phyloP scores from a whole-genome alignment of 2,113 vertebrate species.

The Condylura cristata region DNA sequence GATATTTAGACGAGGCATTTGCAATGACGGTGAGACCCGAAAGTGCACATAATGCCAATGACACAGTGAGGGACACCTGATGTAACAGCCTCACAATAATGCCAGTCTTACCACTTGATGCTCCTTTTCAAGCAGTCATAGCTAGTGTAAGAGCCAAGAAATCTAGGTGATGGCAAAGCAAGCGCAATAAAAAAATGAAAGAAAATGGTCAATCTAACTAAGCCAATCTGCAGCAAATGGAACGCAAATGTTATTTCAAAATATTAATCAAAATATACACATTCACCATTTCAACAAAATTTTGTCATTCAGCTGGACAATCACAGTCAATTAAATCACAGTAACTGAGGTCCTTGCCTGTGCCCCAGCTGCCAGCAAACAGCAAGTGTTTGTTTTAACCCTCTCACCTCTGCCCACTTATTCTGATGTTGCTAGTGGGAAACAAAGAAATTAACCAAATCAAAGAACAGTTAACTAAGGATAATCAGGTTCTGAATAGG shows the following conservation, averaged over 20 bases:
- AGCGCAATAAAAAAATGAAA: conserved; percentile 87
- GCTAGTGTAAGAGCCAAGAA: conserved; percentile 90
- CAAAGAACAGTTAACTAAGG: not conserved
- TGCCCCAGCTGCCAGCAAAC: not conserved
- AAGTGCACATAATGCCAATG: conserved; percentile 87
- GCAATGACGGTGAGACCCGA: not conserved
- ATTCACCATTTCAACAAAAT: not conserved
- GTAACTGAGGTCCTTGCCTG: not conserved
- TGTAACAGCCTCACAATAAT: conserved; percentile 84
- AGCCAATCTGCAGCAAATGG: conserved; percentile 68
- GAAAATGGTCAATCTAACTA: conserved; percentile 87
- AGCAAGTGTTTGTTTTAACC: not conserved
- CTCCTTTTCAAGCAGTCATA: conserved; percentile 90
- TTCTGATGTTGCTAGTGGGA: not conserved
- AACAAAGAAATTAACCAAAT: not conserved
- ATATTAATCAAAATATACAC: not conserved
- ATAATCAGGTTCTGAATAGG: not conserved
- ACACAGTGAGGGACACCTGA: conserved; percentile 82
- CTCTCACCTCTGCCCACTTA: not conserved
- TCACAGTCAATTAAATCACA: not conserved
- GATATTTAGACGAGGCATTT: not conserved
- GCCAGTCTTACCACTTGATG: conserved; percentile 88
- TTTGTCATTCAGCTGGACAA: not conserved
- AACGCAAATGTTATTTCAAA: conserved; percentile 63
- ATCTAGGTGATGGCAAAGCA: conserved; percentile 89